Percentiles rank a stretch among this genome's conserved stretches.
Evolutionary conservation across 2,888 invertebrate species (phyloP).

Genomic region (Phanerotoma sp.): DNA sequence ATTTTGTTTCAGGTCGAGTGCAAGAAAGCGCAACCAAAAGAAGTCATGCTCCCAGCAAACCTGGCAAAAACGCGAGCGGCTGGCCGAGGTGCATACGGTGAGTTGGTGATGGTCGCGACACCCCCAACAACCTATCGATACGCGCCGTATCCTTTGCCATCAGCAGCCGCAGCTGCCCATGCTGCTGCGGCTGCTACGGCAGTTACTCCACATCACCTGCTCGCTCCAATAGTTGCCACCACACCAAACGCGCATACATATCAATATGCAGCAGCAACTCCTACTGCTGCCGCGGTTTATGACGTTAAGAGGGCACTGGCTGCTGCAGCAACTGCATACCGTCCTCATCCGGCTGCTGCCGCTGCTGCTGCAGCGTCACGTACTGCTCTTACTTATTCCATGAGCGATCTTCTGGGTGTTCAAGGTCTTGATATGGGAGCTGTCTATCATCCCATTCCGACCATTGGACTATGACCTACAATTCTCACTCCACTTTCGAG

Average conservation of each 20-base stretch:
- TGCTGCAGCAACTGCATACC: constrained; percentile 65
- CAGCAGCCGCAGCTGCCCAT: constrained; percentile 53
- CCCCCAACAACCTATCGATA: constrained; percentile 61
- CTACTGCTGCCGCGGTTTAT: constrained; percentile 56
- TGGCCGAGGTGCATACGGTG: constrained; percentile 96
- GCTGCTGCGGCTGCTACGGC: constrained; percentile 59
- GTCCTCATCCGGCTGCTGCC: constrained; percentile 58
- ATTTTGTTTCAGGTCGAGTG: constrained; percentile 86
- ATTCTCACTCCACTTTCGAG: constrained; percentile 53
- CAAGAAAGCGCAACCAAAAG: constrained; percentile 99
- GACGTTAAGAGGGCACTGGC: constrained; percentile 62
- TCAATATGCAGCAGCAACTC: constrained; percentile 54
- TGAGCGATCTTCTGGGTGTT: constrained; percentile 72
- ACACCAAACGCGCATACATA: constrained; percentile 48
- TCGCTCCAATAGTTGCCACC: constrained; percentile 51
- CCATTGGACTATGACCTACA: constrained; percentile 71
- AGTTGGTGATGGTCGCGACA: constrained; percentile 87
- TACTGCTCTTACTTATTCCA: constrained; percentile 66
- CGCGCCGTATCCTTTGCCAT: constrained; percentile 59
- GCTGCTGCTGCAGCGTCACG: constrained; percentile 51
- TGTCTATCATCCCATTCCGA: constrained; percentile 72
- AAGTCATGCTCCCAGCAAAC: constrained; percentile 99
- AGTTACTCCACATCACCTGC: constrained; percentile 55
- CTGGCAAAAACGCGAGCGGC: constrained; percentile 94
- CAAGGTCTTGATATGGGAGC: constrained; percentile 70